Evolutionary conservation across 2,113 vertebrate species (phyloP).

Genomic region (Taurulus bubalis): DNA sequence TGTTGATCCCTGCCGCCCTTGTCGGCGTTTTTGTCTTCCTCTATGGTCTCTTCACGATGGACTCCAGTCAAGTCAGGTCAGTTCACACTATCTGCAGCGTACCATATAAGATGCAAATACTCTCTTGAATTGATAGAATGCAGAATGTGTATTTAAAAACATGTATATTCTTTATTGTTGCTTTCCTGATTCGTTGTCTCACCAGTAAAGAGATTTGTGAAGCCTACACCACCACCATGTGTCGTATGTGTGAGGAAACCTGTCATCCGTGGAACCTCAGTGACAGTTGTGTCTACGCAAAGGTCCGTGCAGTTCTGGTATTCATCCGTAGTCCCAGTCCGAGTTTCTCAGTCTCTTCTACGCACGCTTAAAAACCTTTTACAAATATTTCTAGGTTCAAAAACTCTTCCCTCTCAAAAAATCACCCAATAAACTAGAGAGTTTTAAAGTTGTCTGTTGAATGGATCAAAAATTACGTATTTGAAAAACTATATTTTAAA

Average conservation of each 20-base stretch:
- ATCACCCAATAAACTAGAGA: not conserved
- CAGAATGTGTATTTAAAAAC: not conserved
- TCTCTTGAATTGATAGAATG: not conserved
- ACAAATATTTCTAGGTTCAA: not conserved
- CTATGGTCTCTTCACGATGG: slow-evolving; percentile 97
- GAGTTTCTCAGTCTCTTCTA: not conserved
- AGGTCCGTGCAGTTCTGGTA: slow-evolving; percentile 82
- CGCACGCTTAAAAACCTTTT: not conserved
- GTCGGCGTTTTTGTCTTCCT: slow-evolving; percentile 98
- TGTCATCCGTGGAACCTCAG: slow-evolving; percentile 93
- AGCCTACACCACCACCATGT: slow-evolving; percentile 95
- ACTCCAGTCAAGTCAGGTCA: slow-evolving; percentile 98
- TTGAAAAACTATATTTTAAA: slow-evolving; percentile 4
- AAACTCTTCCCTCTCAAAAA: too few relatives aligned
- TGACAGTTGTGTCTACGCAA: slow-evolving; percentile 96
- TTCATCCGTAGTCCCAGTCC: not conserved
- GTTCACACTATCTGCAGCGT: slow-evolving; percentile 23
- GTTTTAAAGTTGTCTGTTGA: not conserved
- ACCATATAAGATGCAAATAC: not conserved
- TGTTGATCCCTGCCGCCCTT: slow-evolving; percentile 96
- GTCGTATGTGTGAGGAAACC: slow-evolving; percentile 94
- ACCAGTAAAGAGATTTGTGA: slow-evolving; percentile 97
- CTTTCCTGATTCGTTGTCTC: slow-evolving; percentile 20
- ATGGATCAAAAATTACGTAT: not conserved
- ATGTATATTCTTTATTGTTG: not conserved